A percentile compares a stretch with the other conserved stretches of the same genome.
phyloP scores from a whole-genome alignment of 2,113 vertebrate genomes.

The Aegotheles bennettii region DNA sequence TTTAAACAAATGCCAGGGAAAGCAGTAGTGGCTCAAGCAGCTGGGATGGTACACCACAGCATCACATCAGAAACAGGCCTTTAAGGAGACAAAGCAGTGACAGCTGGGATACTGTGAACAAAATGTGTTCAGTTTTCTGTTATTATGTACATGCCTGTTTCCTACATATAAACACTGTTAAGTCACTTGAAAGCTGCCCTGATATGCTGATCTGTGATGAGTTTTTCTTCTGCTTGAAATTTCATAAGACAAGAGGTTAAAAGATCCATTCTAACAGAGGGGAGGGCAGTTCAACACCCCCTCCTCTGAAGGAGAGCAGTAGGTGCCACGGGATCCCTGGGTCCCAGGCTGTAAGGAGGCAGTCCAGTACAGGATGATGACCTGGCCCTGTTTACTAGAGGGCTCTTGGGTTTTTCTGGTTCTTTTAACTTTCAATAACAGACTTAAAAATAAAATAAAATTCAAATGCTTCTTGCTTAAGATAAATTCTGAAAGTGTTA shows the following conservation, averaged over 20 bases:
- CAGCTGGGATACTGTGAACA: background rate
- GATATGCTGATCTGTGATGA: accelerated
- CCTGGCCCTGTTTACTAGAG: background rate
- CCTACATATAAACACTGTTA: background rate
- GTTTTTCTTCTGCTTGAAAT: background rate
- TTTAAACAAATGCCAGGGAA: background rate
- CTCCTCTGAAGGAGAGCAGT: background rate
- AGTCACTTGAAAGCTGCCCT: background rate
- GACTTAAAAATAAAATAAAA: background rate
- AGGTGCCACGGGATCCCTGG: background rate
- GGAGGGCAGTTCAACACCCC: background rate
- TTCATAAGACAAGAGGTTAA: background rate
- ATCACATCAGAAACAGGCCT: background rate
- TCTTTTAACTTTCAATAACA: background rate
- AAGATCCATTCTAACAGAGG: background rate
- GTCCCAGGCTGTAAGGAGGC: accelerated
- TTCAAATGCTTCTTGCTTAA: background rate
- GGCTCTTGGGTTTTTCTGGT: background rate
- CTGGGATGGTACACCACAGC: background rate
- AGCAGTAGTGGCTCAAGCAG: background rate
- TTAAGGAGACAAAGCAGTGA: background rate
- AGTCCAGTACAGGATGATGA: background rate
- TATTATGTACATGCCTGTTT: background rate
- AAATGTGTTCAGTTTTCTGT: background rate
- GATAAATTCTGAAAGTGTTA: background rate